Evolutionary conservation across 2,113 vertebrate species (phyloP).

Genomic region (Cyphomyrus discorhynchus): DNA sequence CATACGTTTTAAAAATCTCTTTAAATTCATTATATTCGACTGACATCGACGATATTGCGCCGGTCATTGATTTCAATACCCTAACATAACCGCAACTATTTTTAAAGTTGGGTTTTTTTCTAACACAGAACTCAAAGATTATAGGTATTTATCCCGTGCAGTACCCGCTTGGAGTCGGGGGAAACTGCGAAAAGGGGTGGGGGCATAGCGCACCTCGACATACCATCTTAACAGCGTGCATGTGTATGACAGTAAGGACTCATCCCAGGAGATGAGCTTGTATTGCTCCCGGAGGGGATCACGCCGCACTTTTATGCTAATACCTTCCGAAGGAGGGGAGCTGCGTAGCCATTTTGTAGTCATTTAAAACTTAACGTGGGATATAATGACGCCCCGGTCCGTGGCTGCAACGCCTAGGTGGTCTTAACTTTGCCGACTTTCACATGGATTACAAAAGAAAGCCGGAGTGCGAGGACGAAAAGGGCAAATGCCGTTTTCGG

Average conservation of each 20-base stretch:
- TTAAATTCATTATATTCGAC: neutral
- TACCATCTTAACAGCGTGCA: neutral
- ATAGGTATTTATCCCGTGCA: neutral
- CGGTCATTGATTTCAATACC: neutral
- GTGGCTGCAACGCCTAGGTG: neutral
- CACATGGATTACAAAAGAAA: conserved; percentile 19
- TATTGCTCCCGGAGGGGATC: neutral
- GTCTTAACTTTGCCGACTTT: neutral
- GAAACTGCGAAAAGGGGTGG: neutral
- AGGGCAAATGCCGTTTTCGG: conserved; percentile 7
- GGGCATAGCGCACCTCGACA: neutral
- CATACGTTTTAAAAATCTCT: neutral
- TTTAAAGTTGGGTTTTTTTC: neutral
- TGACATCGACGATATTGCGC: neutral
- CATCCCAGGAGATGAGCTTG: neutral
- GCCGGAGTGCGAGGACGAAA: neutral
- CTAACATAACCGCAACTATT: neutral
- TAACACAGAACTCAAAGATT: neutral
- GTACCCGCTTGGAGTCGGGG: neutral
- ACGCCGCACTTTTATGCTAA: conserved; percentile 39
- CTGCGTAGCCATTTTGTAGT: conserved; percentile 56
- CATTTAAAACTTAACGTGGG: conserved; percentile 45
- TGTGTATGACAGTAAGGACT: neutral
- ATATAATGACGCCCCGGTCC: conserved; percentile 12
- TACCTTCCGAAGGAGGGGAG: conserved; percentile 45